phyloP scores from a whole-genome alignment of 2,888 invertebrate genomes.

The Pteria penguin region DNA sequence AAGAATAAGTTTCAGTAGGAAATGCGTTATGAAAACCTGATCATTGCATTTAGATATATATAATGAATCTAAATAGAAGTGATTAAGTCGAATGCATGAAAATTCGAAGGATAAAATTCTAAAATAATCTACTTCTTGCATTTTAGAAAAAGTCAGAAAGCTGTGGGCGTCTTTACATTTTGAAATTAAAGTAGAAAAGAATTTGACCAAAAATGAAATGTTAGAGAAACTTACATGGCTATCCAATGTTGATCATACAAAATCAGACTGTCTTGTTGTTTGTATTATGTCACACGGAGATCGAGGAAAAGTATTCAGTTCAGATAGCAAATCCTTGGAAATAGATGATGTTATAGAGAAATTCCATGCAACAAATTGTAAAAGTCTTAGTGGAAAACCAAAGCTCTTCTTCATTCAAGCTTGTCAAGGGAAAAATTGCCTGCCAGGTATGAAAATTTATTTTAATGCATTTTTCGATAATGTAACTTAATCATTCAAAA shows the following conservation, averaged over 20 bases:
- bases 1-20: too few species aligned
- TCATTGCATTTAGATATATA: too few species aligned
- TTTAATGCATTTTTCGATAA: too few species aligned
- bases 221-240: background rate
- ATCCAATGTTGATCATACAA: background rate
- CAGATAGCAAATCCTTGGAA: background rate
- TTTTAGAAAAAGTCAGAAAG: background rate
- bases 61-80: too few species aligned
- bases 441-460: conserved; percentile 31
- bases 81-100: too few species aligned
- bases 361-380: background rate
- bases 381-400: conserved; percentile 48
- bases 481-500: too few species aligned
- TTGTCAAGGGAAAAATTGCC: conserved; percentile 52
- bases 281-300: conserved; percentile 20
- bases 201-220: background rate
- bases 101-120: too few species aligned
- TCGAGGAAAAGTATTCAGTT: background rate
- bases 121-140: too few species aligned
- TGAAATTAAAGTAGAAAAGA: background rate
- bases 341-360: conserved; percentile 1
- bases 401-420: conserved; percentile 65
- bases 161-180: background rate
- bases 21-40: too few species aligned
- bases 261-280: conserved; percentile 14